Evolutionary conservation across 2,888 invertebrate genomes (phyloP), one percentile per base, ranked within the genome.

Genomic region (Aphodius granarius): DNA sequence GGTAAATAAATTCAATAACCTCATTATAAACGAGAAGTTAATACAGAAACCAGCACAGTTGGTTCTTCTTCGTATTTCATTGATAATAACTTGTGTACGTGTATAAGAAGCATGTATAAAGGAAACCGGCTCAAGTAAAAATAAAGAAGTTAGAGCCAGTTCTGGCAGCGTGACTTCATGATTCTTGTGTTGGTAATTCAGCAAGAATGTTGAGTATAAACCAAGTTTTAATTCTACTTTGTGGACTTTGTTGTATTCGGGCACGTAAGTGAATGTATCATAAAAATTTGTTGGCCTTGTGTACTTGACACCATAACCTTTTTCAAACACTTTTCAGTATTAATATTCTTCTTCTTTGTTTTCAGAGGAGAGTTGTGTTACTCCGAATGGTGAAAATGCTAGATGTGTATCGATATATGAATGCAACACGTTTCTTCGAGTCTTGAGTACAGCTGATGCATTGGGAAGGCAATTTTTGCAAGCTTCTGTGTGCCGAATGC

Each of bases 401-500:
- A 78, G 82, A 0, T 91, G 91, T 78, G 81, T 89, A 1, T 87
- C 88, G 0, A 84, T 91, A 0, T 89, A 89, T 80, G 83, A 89
- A 0, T 91, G 91, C 77, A 82, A 82, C 3, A 66, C 80, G 0
- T 82, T 91, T 0, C 77, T 88, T 17, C 89, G 87, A 0, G 62
- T 78, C n/a, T 6, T 18, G 16, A 1, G 9, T n/a, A n/a, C 76
- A 13, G 23, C 85, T 81, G 81, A 84, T 74, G 71, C 79, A 0
- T 78, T 81, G 15, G 83, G 82, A 75, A 71, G 83, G 9, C 77
- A 80, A 13, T 90, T 88, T 79, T 83, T 91, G 21, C 86, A 87
- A 71, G 83, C 86, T 75, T 90, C 91, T 0, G 89, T 90, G 76
- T 91, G 91, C 78, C 91, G 90, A 1, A 3, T 0, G 3, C 71